Conservation (phyloP, 1,140 invertebrate species). For the Cyclina sinensis region DNA sequence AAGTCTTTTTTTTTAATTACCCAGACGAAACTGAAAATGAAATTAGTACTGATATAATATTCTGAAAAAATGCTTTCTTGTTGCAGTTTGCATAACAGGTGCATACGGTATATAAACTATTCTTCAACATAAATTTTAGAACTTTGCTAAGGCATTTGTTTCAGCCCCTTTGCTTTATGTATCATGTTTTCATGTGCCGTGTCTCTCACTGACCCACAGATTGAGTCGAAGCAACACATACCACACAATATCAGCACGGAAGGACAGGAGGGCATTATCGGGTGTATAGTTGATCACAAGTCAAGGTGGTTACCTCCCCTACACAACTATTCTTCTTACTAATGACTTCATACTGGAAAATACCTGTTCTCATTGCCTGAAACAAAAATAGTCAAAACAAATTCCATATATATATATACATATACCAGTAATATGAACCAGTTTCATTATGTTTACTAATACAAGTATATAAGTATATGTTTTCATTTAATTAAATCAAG, state of each 20-base stretch:
- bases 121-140: too few relatives aligned
- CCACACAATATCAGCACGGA: constrained; percentile 54
- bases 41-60: too few relatives aligned
- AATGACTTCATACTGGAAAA: constrained; percentile 10
- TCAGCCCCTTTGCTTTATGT: background rate
- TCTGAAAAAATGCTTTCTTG: too few relatives aligned
- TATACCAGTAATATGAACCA: background rate
- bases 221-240: constrained; percentile 65
- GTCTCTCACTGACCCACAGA: constrained; percentile 47
- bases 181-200: constrained; percentile 33
- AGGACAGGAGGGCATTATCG: constrained; percentile 55
- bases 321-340: constrained; percentile 21
- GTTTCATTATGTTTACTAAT: background rate
- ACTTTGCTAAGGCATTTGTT: background rate
- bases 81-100: too few relatives aligned
- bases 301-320: constrained; percentile 39
- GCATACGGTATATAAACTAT: too few relatives aligned
- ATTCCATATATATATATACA: too few relatives aligned
- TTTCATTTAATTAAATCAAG: background rate
- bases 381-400: background rate
- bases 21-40: too few relatives aligned
- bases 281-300: constrained; percentile 42
- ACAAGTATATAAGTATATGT: background rate
- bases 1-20: too few relatives aligned
- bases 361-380: background rate